Evolutionary conservation across 1,140 invertebrate species (phyloP).

Genomic region (Drosophila repleta): DNA sequence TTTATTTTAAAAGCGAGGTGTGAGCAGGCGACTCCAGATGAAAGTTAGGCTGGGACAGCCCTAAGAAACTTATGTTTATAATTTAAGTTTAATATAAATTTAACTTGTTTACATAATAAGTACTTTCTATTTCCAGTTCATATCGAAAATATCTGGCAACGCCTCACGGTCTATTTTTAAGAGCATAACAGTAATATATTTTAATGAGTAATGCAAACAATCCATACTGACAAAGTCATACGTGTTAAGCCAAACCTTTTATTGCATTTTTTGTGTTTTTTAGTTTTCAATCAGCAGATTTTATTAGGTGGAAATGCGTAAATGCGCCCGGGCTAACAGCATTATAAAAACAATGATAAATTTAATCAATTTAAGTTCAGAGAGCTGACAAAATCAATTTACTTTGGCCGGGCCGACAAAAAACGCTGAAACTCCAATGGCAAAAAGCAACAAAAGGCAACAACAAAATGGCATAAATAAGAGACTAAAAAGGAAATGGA

Average conservation of each 20-base stretch:
- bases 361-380: conserved; percentile 76
- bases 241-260: neutral
- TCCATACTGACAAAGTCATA: neutral
- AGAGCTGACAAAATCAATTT: conserved; percentile 62
- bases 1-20: neutral
- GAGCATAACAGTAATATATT: too few relatives aligned
- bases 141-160: neutral
- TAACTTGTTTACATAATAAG: neutral
- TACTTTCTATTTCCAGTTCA: neutral
- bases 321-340: conserved; percentile 15
- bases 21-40: too few relatives aligned
- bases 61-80: neutral
- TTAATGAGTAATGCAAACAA: neutral
- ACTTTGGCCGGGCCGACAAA: conserved; percentile 42
- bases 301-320: conserved; percentile 38
- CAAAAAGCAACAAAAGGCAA: conserved; percentile 7
- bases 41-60: neutral
- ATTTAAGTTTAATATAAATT: neutral
- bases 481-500: conserved; percentile 47
- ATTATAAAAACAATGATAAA: conserved; percentile 65
- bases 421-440: conserved; percentile 34
- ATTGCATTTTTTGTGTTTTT: neutral
- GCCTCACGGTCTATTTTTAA: too few relatives aligned
- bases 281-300: conserved; percentile 8
- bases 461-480: conserved; percentile 48